A percentile compares a stretch with the other conserved stretches of the same genome.
Evolutionary conservation across 2,888 invertebrate species (phyloP).

Genomic region (Scaptomyza tumidula): DNA sequence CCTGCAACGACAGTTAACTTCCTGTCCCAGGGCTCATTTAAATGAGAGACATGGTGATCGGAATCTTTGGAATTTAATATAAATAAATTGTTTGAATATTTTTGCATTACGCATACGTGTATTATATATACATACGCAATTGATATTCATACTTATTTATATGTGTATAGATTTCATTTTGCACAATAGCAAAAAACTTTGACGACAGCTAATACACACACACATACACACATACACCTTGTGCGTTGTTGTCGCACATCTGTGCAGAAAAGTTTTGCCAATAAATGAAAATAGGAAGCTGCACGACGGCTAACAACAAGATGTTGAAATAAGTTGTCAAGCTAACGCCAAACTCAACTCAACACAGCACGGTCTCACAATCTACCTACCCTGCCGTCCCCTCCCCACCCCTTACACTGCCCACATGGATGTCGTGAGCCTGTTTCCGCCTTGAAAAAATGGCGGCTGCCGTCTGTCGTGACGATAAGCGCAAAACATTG

Average conservation of each 20-base stretch:
- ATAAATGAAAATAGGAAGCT: slow-evolving; percentile 76
- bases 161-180: slow-evolving; percentile 35
- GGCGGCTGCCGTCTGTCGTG: slow-evolving; percentile 43
- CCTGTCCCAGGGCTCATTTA: slow-evolving; percentile 16
- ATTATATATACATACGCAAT: slow-evolving; percentile 12
- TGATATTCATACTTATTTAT: slow-evolving; percentile 47
- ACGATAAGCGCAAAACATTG: slow-evolving; percentile 76
- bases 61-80: slow-evolving; percentile 41
- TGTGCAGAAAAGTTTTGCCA: slow-evolving; percentile 73
- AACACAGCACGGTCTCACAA: too few relatives aligned
- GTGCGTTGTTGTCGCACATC: slow-evolving; percentile 57
- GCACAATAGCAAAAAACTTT: slow-evolving; percentile 67
- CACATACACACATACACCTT: slow-evolving; percentile 23
- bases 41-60: slow-evolving; percentile 1
- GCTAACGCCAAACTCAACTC: slow-evolving; percentile 42
- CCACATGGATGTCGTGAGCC: not conserved
- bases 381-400: too few relatives aligned
- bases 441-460: slow-evolving; percentile 53
- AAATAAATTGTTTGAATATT: slow-evolving; percentile 36
- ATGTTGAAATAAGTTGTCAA: slow-evolving; percentile 80
- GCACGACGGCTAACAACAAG: slow-evolving; percentile 63
- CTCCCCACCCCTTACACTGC: not conserved
- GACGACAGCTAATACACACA: slow-evolving; percentile 59
- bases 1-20: not conserved
- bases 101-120: slow-evolving; percentile 13